phyloP scores from a whole-genome alignment of 2,113 vertebrate genomes.

The Zosterops lateralis region DNA sequence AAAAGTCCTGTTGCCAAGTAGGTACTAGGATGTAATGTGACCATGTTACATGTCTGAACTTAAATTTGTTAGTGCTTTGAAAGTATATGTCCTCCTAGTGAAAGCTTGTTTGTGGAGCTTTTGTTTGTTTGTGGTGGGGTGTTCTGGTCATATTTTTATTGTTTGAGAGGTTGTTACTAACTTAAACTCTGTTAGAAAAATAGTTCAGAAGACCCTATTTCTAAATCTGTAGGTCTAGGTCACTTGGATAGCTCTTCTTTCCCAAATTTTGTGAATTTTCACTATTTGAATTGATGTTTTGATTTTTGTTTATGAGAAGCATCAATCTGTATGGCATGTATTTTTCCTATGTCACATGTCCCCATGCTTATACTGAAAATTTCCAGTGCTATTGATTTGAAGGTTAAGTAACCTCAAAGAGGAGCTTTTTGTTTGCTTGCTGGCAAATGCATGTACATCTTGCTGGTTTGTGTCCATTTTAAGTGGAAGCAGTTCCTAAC shows the following conservation, averaged over 20 bases:
- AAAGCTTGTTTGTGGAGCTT: not conserved
- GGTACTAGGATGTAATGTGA: conserved; percentile 40
- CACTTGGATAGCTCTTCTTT: not conserved
- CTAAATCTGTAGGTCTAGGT: not conserved
- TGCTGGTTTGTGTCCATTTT: not conserved
- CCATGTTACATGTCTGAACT: not conserved
- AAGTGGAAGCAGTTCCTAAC: not conserved
- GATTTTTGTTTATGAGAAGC: not conserved
- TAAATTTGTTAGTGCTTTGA: not conserved
- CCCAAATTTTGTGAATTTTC: not conserved
- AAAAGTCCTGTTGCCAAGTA: conserved; percentile 83
- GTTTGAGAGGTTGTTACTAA: not conserved
- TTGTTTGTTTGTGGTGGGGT: not conserved
- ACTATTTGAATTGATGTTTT: not conserved
- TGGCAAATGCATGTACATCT: not conserved
- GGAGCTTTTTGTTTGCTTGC: not conserved
- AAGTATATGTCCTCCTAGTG: not conserved
- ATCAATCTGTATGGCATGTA: not conserved
- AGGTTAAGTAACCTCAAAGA: not conserved
- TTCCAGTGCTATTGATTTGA: not conserved
- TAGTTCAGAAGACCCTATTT: not conserved
- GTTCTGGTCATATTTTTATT: not conserved
- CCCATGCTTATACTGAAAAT: not conserved
- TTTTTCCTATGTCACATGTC: not conserved
- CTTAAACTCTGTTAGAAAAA: not conserved